A percentile compares a stretch with the other conserved stretches of the same genome.
Evolutionary conservation across 2,888 invertebrate species (phyloP).

Genomic region (Arrhopalites spinosus): DNA sequence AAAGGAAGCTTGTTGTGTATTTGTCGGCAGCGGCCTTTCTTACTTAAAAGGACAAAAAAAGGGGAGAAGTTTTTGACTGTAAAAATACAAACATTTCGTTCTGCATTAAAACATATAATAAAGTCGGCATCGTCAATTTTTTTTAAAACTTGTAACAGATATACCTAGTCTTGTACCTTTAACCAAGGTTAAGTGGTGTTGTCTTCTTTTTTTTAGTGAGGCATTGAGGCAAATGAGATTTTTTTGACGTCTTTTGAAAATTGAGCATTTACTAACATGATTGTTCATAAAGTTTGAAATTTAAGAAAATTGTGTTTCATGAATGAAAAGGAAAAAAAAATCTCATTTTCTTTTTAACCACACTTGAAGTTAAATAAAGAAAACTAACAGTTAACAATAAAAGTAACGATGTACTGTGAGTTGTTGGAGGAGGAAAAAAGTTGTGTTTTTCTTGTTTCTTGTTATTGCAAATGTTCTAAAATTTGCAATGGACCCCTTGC

Average conservation of each 20-base stretch:
- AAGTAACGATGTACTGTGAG: conserved; percentile 3
- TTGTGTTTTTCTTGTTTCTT: neutral
- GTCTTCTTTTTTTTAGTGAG: too few species aligned
- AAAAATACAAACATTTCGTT: conserved; percentile 2
- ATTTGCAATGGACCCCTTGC: too few species aligned
- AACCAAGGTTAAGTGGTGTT: too few species aligned
- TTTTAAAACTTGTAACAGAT: neutral
- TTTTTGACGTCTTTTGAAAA: neutral
- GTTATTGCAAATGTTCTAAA: neutral
- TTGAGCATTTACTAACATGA: neutral
- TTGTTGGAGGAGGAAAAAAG: neutral
- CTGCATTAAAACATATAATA: neutral
- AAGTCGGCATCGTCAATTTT: neutral
- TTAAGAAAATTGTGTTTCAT: too few species aligned
- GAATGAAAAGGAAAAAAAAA: too few species aligned
- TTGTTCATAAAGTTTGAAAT: too few species aligned
- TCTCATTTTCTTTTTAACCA: too few species aligned
- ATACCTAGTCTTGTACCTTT: neutral
- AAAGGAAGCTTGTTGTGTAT: too few species aligned
- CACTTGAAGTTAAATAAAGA: neutral
- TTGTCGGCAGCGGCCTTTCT: conserved; percentile 10
- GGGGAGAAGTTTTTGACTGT: neutral
- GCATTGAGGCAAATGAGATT: too few species aligned
- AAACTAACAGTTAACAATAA: neutral
- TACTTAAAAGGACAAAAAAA: neutral